Evolutionary conservation across 2,797 vertebrate species (phyloP).

Genomic region (Lacerta agilis): DNA sequence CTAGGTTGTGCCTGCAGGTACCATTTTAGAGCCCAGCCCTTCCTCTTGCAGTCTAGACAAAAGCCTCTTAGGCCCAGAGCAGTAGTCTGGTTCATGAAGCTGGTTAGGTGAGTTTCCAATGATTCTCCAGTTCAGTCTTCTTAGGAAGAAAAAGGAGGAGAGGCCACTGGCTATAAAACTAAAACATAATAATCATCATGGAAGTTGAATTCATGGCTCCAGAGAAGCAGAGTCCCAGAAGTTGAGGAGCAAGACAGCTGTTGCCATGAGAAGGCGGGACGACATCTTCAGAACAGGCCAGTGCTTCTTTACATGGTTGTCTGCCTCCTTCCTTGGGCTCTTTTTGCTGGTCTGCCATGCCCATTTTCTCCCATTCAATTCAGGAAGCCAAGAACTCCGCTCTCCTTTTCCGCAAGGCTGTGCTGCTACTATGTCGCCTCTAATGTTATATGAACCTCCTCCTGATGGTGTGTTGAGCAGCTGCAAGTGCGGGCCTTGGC

Average conservation of each 20-base stretch:
- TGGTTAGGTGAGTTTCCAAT: too few relatives aligned
- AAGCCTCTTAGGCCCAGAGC: background rate
- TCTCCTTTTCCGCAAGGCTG: background rate
- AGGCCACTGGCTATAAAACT: background rate
- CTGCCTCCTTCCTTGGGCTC: background rate
- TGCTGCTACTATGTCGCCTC: conserved; percentile 34
- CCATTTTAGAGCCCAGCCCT: background rate
- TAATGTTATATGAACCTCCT: conserved; percentile 78
- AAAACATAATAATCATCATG: background rate
- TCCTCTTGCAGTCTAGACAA: background rate
- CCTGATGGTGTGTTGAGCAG: conserved; percentile 83
- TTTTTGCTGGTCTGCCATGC: background rate
- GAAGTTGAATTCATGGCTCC: background rate
- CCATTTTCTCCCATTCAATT: background rate
- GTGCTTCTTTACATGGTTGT: background rate
- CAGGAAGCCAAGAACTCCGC: background rate
- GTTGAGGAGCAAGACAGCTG: background rate
- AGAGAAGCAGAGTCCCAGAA: background rate
- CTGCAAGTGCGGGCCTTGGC: conserved; percentile 71
- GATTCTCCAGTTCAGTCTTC: too few relatives aligned
- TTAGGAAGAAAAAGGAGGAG: background rate
- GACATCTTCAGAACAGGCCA: background rate
- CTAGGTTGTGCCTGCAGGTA: background rate
- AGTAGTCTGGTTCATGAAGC: background rate
- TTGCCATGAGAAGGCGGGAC: background rate